A percentile compares a stretch with the other conserved stretches of the same genome.
Evolutionary conservation across 2,888 invertebrate genomes (phyloP).

Genomic region (Sceliomorpha sp.): DNA sequence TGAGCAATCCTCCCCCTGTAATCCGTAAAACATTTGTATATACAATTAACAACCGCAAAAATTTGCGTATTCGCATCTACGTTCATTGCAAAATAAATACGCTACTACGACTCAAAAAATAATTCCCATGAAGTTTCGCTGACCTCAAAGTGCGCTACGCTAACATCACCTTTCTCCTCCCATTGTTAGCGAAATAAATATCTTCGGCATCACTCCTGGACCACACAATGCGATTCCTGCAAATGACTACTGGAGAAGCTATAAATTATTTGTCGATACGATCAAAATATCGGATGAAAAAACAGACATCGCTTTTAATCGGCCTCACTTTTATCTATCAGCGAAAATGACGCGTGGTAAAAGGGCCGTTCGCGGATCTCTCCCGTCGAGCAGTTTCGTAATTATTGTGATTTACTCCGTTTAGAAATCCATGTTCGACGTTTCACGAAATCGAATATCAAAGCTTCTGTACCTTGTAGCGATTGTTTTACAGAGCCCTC

Average conservation of each 20-base stretch:
- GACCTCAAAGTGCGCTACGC: conserved; percentile 18
- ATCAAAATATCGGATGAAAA: conserved; percentile 38
- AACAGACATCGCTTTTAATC: conserved; percentile 22
- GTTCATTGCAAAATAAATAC: conserved; percentile 7
- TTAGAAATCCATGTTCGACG: no score
- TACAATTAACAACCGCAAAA: background rate
- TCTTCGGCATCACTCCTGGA: conserved; percentile 34
- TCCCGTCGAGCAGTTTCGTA: background rate
- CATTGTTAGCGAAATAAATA: conserved; percentile 38
- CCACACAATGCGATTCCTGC: conserved; percentile 33
- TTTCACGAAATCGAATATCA: no score
- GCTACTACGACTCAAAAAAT: conserved; percentile 14
- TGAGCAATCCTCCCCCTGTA: no score
- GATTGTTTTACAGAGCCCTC: no score
- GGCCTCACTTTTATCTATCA: conserved; percentile 8
- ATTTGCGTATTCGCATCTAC: background rate
- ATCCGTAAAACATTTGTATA: conserved; percentile 1
- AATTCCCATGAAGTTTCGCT: conserved; percentile 15
- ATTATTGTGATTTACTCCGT: no score
- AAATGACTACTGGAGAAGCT: conserved; percentile 34
- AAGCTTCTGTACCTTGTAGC: no score
- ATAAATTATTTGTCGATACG: conserved; percentile 46
- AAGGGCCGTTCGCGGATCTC: conserved; percentile 11
- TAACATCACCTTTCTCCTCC: conserved; percentile 27
- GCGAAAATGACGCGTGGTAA: conserved; percentile 16